Base-by-base conservation (phyloP, 2,797 vertebrate species). In the Antennarius maculatus region DNA sequence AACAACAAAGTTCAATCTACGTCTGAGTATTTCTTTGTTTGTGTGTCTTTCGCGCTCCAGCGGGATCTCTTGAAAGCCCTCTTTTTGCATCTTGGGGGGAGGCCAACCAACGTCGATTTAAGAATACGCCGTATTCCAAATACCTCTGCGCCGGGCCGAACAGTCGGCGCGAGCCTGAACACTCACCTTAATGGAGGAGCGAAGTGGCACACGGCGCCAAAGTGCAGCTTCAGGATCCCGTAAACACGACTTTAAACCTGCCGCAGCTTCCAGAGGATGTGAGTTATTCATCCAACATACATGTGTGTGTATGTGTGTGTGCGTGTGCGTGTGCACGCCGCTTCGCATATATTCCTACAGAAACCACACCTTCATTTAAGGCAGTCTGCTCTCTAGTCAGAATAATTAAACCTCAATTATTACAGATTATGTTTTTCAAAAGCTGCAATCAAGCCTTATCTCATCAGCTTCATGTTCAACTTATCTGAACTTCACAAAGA, bases 1-100 rank as follows among this genome's bases (percentile, higher is more conserved):
- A 92, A 93, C 92, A 93, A 90, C 89, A 92, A 88, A 91, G 87
- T 94, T 91, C 91, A 92, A 92, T 94, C 84, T 89, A 71, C 74
- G 86, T 73, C 80, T 76, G 85, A 82, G 86, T 90, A 88, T 87
- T 73, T 87, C 87, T 89, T 89, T 93, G 91, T 93, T 91, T 92
- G 77, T 89, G 64, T 82, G 75, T 87, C 89, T 80, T 82, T 80
- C 74, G 3, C 72, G 85, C 62, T 83, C 71, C 69, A 72, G 69
- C 54, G 54, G 83, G 88, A 90, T 91, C 91, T 92, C 92, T 89
- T 81, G 78, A 84, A 84, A 87, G 85, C 86, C 83, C 75, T 87
- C 82, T 89, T 91, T 37, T 89, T 89, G 89, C 89, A 90, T 93
- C 85, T 73, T 75, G 63, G 87, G 63, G 87, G 90, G 92, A 89